phyloP scores from a whole-genome alignment of 2,888 invertebrate genomes.

The Dicyrtomina minuta region DNA sequence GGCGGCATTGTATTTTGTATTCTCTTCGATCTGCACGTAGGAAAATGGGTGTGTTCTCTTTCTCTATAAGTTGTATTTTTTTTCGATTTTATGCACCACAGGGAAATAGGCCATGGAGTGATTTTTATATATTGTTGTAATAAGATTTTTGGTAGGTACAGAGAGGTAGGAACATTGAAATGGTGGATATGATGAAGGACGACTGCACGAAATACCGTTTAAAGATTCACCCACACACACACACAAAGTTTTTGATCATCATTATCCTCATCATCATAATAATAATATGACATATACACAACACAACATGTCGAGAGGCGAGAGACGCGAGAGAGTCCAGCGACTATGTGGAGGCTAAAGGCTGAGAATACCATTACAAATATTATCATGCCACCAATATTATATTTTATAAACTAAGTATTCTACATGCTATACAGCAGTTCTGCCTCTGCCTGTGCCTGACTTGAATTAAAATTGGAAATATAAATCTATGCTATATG shows the following conservation, averaged over 20 bases:
- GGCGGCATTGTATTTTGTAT: conserved; percentile 15
- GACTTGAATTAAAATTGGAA: background rate
- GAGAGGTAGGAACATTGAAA: conserved; percentile 30
- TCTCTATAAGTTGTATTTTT: conserved; percentile 13
- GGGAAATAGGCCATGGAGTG: conserved; percentile 28
- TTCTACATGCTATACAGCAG: no score
- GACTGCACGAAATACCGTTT: conserved; percentile 33
- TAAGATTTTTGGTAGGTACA: conserved; percentile 25
- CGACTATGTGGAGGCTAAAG: no score
- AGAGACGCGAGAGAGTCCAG: no score
- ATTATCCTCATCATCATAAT: background rate
- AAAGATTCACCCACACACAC: conserved; percentile 33
- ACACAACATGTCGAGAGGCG: no score
- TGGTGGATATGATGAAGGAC: conserved; percentile 24
- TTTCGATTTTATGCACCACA: conserved; percentile 14
- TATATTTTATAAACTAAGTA: no score
- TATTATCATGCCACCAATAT: no score
- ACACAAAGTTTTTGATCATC: background rate
- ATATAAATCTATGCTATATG: no score
- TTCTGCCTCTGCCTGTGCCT: background rate
- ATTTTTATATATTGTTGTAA: background rate
- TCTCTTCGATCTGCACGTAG: conserved; percentile 1
- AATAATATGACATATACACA: background rate
- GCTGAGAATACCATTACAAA: no score
- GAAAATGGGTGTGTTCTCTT: conserved; percentile 29